Percentiles rank a stretch among this genome's conserved stretches.
Evolutionary conservation across 1,140 invertebrate genomes (phyloP).

Genomic region (Plectrocnemia conspersa): DNA sequence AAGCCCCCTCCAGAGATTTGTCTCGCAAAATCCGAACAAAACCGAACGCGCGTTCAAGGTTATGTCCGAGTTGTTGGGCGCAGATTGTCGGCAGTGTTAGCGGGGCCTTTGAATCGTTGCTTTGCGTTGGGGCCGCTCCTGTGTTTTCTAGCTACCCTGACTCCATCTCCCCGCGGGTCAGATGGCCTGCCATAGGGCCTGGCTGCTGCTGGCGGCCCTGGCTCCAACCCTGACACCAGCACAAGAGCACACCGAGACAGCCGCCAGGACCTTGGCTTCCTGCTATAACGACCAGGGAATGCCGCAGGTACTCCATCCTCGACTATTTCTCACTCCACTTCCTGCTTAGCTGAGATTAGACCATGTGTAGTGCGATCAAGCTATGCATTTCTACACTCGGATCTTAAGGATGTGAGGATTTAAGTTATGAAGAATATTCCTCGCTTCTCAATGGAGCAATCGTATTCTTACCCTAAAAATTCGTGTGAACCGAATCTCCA

Average conservation of each 20-base stretch:
- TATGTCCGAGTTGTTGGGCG: background rate
- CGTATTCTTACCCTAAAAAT: background rate
- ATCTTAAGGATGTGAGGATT: background rate
- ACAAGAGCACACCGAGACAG: constrained; percentile 44
- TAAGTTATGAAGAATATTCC: background rate
- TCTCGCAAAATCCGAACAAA: no score
- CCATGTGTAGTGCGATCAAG: background rate
- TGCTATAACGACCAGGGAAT: constrained; percentile 44
- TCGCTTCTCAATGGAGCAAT: background rate
- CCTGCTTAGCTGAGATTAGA: no score
- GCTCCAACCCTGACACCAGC: constrained; percentile 35
- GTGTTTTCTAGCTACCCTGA: background rate
- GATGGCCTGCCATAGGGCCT: constrained; percentile 3
- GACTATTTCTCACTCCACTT: constrained; percentile 38
- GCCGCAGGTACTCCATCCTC: constrained; percentile 43
- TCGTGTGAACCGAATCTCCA: background rate
- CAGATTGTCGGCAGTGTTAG: background rate
- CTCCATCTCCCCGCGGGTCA: constrained; percentile 1
- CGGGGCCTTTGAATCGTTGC: background rate
- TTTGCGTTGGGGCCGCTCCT: background rate
- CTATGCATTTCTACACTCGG: background rate
- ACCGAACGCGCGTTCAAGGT: background rate
- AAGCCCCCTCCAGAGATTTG: no score
- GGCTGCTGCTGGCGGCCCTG: constrained; percentile 11
- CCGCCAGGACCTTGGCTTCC: constrained; percentile 40